phyloP scores from a whole-genome alignment of 2,888 invertebrate genomes.

The Iselma pallidipennis region DNA sequence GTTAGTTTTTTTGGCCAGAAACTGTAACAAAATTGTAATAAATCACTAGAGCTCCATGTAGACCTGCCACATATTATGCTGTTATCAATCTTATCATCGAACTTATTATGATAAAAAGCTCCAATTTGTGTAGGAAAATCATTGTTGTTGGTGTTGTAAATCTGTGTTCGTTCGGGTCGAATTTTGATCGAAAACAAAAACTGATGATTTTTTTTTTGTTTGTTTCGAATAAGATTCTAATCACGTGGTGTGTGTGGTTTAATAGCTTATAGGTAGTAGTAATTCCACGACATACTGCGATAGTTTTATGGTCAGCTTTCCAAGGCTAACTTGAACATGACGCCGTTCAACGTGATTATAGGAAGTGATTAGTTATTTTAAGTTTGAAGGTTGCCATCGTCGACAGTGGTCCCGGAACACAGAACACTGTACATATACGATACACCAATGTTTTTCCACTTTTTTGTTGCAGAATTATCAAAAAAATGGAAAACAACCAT shows the following conservation, averaged over 20 bases:
- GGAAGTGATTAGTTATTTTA: conserved; percentile 44
- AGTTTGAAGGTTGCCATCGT: conserved; percentile 43
- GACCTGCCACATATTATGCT: too few species aligned
- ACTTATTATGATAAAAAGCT: too few species aligned
- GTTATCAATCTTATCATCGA: too few species aligned
- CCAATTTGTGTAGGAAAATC: too few species aligned
- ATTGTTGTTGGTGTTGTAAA: not conserved
- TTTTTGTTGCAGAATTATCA: too few species aligned
- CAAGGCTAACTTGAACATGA: conserved; percentile 46
- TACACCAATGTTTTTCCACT: too few species aligned
- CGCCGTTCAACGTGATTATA: conserved; percentile 45
- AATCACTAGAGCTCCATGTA: too few species aligned
- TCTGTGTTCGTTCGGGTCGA: not conserved
- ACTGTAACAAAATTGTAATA: too few species aligned
- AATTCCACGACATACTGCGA: conserved; percentile 31
- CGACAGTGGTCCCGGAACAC: conserved; percentile 39
- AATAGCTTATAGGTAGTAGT: conserved; percentile 33
- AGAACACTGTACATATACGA: too few species aligned
- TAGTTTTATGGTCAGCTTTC: conserved; percentile 39
- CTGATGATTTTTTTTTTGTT: not conserved
- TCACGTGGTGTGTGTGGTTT: conserved; percentile 30
- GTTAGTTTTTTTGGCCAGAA: too few species aligned
- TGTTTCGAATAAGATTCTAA: conserved; percentile 12
- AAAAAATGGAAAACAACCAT: too few species aligned
- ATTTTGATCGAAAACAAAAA: not conserved